Evolutionary conservation across 2,797 vertebrate genomes (phyloP).

Genomic region (Cygnus olor): DNA sequence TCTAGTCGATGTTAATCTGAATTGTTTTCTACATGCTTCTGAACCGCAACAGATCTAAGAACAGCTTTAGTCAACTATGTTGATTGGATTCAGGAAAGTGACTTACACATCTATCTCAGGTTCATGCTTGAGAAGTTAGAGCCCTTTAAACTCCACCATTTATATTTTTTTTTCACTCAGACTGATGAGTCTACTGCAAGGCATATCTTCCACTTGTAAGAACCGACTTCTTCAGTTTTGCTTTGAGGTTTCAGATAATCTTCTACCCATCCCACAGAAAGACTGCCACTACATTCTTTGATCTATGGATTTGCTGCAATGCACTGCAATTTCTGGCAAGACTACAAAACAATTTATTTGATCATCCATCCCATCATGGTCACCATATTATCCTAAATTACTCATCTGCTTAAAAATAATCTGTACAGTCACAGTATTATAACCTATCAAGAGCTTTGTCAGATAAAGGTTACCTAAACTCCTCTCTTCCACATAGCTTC

Average conservation of each 20-base stretch:
- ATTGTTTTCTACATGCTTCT: not conserved
- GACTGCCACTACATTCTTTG: not conserved
- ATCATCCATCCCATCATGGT: not conserved
- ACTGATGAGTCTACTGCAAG: fast-evolving
- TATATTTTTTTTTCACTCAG: not conserved
- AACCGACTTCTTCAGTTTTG: not conserved
- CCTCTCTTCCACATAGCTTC: not conserved
- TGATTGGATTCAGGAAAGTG: not conserved
- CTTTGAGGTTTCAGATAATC: not conserved
- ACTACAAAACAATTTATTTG: not conserved
- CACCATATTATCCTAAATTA: not conserved
- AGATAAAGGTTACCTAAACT: not conserved
- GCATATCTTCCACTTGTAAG: not conserved
- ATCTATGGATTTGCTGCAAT: not conserved
- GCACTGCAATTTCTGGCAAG: not conserved
- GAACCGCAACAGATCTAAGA: not conserved
- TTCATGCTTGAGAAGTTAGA: not conserved
- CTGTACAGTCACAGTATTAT: not conserved
- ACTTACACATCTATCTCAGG: not conserved
- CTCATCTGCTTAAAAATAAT: not conserved
- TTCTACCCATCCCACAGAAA: not conserved
- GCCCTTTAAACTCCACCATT: not conserved
- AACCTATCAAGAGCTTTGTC: not conserved
- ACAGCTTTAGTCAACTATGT: not conserved
- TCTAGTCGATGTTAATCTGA: not conserved